Evolutionary conservation across 2,113 vertebrate species (phyloP).

Genomic region (Embiotoca jacksoni): DNA sequence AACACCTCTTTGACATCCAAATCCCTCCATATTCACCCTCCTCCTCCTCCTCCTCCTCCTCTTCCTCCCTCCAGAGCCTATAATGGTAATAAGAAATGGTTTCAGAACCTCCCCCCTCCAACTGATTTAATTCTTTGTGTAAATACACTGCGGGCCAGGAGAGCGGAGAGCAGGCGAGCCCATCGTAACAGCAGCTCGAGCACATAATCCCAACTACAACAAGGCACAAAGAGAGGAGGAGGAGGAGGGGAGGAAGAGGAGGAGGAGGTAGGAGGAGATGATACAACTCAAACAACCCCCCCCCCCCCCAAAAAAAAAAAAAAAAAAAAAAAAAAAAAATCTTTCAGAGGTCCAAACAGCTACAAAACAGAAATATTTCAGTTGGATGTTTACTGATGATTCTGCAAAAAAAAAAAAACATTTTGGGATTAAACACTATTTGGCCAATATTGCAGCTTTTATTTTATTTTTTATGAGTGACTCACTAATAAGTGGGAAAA

Average conservation of each 20-base stretch:
- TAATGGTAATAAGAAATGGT: constrained; percentile 37
- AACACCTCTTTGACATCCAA: constrained; percentile 33
- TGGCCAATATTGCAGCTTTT: neutral
- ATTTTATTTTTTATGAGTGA: neutral
- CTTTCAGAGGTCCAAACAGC: too few relatives aligned
- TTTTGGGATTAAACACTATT: too few relatives aligned
- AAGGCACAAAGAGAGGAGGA: constrained; percentile 50
- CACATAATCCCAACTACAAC: constrained; percentile 69
- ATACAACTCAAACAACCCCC: neutral
- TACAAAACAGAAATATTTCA: too few relatives aligned
- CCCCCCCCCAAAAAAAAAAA: too few relatives aligned
- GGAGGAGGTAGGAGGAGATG: neutral
- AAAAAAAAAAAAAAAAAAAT: too few relatives aligned
- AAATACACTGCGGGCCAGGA: constrained; percentile 45
- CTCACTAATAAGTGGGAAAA: neutral
- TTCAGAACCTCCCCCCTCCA: constrained; percentile 32
- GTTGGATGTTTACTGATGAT: too few relatives aligned
- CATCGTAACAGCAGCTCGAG: constrained; percentile 65
- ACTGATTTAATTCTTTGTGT: constrained; percentile 45
- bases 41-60: neutral
- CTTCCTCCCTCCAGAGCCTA: neutral
- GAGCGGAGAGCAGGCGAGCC: constrained; percentile 23
- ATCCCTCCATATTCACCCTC: constrained; percentile 36
- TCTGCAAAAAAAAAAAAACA: too few relatives aligned
- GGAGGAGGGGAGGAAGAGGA: constrained; percentile 13